Conservation (phyloP, 2,797 vertebrate species). For the Protosalanx chinensis region DNA sequence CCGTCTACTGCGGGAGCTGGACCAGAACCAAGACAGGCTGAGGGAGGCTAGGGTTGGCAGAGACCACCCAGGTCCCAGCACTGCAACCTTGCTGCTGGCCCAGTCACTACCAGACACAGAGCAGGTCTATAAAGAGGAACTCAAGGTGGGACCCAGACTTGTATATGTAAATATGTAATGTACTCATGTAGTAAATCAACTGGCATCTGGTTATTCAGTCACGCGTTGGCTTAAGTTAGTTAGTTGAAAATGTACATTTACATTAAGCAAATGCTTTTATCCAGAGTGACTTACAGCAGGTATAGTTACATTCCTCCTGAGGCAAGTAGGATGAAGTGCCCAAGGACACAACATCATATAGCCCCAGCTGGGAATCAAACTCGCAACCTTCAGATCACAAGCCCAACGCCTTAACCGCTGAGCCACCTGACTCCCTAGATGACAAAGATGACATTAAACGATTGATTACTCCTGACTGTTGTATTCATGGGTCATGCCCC, state of each 20-base stretch:
- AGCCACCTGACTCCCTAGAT: no score
- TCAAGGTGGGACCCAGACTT: constrained; percentile 72
- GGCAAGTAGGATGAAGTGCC: no score
- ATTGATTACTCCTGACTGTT: not conserved
- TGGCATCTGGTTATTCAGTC: not conserved
- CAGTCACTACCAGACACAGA: constrained; percentile 54
- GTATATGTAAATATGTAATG: not conserved
- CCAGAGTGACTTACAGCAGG: no score
- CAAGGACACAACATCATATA: no score
- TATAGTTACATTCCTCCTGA: no score
- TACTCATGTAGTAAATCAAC: no score
- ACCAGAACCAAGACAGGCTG: constrained; percentile 68
- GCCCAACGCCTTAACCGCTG: no score
- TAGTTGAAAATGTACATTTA: no score
- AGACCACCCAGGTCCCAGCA: constrained; percentile 27
- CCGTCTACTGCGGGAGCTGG: constrained; percentile 77
- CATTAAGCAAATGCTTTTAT: no score
- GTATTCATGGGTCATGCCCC: not conserved
- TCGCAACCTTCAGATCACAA: no score
- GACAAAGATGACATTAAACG: no score
- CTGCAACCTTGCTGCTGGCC: constrained; percentile 22
- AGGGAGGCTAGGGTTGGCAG: constrained; percentile 45
- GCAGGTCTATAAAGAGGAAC: constrained; percentile 70
- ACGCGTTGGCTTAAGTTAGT: not conserved
- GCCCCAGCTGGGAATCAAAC: no score